Conservation (phyloP, 1,140 invertebrate genomes). For the Bombus superbus region DNA sequence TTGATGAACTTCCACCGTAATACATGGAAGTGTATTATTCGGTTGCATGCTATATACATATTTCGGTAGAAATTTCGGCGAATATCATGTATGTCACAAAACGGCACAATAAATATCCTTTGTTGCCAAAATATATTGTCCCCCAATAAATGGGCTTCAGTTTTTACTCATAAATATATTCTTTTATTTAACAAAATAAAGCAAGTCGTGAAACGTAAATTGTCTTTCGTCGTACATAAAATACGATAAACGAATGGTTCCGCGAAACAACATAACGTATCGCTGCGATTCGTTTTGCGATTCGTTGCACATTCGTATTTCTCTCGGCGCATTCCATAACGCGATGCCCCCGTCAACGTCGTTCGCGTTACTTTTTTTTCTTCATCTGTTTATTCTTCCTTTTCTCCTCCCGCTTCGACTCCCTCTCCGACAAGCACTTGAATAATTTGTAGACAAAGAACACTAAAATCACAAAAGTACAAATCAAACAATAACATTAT, state of each 20-base stretch:
- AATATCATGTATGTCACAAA: slow-evolving; percentile 32
- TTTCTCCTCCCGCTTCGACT: slow-evolving; percentile 85
- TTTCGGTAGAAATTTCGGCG: slow-evolving; percentile 3
- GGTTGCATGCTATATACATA: slow-evolving; percentile 33
- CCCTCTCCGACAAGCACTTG: slow-evolving; percentile 83
- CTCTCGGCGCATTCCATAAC: background rate
- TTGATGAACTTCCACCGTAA: background rate
- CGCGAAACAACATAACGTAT: background rate
- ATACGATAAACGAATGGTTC: background rate
- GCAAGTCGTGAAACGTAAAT: slow-evolving; percentile 16
- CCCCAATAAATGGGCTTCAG: slow-evolving; percentile 3
- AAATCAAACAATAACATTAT: no score
- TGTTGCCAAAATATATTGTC: slow-evolving; percentile 30
- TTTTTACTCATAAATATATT: slow-evolving; percentile 56
- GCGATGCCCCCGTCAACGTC: no score
- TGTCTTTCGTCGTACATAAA: background rate
- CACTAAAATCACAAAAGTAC: slow-evolving; percentile 85
- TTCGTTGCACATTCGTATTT: background rate
- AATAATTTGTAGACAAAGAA: slow-evolving; percentile 93
- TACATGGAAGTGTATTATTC: background rate
- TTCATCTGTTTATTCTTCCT: slow-evolving; percentile 83
- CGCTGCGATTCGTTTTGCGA: no score
- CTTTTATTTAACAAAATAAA: slow-evolving; percentile 59
- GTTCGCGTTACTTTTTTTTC: slow-evolving; percentile 77
- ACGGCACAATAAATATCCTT: slow-evolving; percentile 46